Evolutionary conservation across 2,888 invertebrate species (phyloP).

Genomic region (Cephus sareptanus): DNA sequence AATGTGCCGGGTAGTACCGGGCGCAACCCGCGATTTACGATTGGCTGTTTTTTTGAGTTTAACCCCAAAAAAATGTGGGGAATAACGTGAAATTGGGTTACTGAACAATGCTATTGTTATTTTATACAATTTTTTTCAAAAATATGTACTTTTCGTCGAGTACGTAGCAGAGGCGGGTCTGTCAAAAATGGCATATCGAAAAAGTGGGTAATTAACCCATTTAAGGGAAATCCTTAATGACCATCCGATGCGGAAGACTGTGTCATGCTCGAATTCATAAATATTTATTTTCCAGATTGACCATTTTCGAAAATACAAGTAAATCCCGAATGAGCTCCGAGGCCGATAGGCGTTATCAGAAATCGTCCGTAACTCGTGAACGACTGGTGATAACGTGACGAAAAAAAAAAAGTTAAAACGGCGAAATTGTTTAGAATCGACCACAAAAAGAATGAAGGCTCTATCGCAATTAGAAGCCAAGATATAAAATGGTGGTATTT

Average conservation of each 20-base stretch:
- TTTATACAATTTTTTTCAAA: too few relatives aligned
- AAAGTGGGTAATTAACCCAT: conserved; percentile 1
- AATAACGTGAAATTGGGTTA: too few relatives aligned
- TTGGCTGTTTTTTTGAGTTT: too few relatives aligned
- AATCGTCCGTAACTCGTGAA: conserved; percentile 26
- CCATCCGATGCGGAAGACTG: background rate
- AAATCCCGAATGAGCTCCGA: background rate
- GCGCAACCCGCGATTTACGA: too few relatives aligned
- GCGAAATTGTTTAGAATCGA: conserved; percentile 53
- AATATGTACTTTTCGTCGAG: too few relatives aligned
- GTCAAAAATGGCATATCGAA: conserved; percentile 11
- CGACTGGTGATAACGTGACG: conserved; percentile 14
- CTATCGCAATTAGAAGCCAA: conserved; percentile 30
- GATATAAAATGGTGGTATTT: conserved; percentile 46
- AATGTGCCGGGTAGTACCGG: too few relatives aligned
- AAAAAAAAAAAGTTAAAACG: conserved; percentile 40
- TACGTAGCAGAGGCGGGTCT: conserved; percentile 10
- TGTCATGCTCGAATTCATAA: background rate
- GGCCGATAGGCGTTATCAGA: conserved; percentile 10
- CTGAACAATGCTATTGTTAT: too few relatives aligned
- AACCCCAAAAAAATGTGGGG: too few relatives aligned
- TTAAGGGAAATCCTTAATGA: background rate
- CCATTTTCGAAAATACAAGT: conserved; percentile 10
- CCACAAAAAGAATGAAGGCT: conserved; percentile 32
- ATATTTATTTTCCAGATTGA: background rate